A percentile compares a stretch with the other conserved stretches of the same genome.
phyloP scores from a whole-genome alignment of 2,888 invertebrate genomes.

The Deilephila elpenor region DNA sequence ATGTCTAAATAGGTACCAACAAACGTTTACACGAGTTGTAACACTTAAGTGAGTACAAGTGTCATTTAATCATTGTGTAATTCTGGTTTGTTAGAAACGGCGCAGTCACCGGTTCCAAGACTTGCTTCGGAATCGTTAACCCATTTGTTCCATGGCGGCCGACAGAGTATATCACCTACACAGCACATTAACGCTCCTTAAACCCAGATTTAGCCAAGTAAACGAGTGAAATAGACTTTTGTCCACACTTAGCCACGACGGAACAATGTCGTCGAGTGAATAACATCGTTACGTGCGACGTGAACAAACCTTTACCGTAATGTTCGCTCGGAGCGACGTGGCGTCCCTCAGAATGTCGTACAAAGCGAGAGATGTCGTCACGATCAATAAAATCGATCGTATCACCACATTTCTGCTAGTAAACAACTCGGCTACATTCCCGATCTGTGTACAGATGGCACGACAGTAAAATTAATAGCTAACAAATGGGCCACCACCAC shows the following conservation, averaged over 20 bases:
- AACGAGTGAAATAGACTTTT: slow-evolving; percentile 22
- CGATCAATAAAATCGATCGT: slow-evolving; percentile 39
- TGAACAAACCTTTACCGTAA: slow-evolving; percentile 21
- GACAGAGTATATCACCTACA: slow-evolving; percentile 19
- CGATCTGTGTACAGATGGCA: slow-evolving; percentile 52
- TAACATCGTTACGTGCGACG: slow-evolving; percentile 15
- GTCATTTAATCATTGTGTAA: slow-evolving; percentile 12
- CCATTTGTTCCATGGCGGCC: slow-evolving; percentile 1
- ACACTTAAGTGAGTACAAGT: slow-evolving; percentile 23
- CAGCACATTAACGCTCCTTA: slow-evolving; percentile 9
- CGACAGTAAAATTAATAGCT: slow-evolving; percentile 63
- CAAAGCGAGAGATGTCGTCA: slow-evolving; percentile 38
- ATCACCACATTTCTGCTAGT: slow-evolving; percentile 38
- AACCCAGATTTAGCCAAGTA: slow-evolving; percentile 14
- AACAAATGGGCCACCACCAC: slow-evolving; percentile 51
- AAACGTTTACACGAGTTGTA: neutral
- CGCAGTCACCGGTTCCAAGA: slow-evolving; percentile 8
- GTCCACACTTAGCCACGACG: slow-evolving; percentile 2
- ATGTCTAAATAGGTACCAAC: neutral
- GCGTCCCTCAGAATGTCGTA: slow-evolving; percentile 22
- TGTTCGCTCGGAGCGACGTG: neutral
- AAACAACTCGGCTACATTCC: slow-evolving; percentile 44
- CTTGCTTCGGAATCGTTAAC: slow-evolving; percentile 20
- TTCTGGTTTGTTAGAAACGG: slow-evolving; percentile 15
- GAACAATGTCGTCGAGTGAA: slow-evolving; percentile 19